phyloP scores from a whole-genome alignment of 2,888 invertebrate genomes.

The Mythimna lalbum region DNA sequence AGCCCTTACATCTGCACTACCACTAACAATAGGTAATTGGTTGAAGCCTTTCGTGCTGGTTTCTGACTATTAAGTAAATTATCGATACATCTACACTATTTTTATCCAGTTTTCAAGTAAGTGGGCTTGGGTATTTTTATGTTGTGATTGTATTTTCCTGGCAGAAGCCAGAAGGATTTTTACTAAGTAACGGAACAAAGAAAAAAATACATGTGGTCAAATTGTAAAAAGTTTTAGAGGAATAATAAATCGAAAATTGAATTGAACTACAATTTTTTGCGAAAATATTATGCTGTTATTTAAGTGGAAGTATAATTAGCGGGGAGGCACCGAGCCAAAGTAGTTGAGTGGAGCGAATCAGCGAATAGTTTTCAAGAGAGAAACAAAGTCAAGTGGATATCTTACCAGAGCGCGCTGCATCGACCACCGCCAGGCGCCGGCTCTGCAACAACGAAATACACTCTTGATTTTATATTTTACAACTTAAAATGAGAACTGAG shows the following conservation, averaged over 20 bases:
- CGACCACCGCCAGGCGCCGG: conserved; percentile 65
- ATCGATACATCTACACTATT: conserved; percentile 63
- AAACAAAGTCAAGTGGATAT: conserved; percentile 72
- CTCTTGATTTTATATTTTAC: conserved; percentile 55
- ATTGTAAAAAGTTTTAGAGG: background rate
- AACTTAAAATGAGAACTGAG: conserved; percentile 1
- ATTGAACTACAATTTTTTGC: conserved; percentile 39
- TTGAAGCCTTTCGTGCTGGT: conserved; percentile 62
- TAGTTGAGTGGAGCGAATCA: conserved; percentile 66
- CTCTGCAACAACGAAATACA: conserved; percentile 72
- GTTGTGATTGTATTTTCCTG: background rate
- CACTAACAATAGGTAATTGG: conserved; percentile 78
- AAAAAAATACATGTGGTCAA: background rate
- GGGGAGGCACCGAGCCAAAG: conserved; percentile 75
- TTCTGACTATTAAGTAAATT: conserved; percentile 69
- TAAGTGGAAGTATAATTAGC: conserved; percentile 72
- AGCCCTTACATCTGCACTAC: conserved; percentile 73
- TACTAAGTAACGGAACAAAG: background rate
- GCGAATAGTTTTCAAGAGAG: conserved; percentile 67
- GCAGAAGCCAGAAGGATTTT: background rate
- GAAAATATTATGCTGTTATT: conserved; percentile 59
- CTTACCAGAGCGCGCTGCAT: conserved; percentile 73
- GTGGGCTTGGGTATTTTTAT: background rate
- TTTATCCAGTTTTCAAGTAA: conserved; percentile 19
- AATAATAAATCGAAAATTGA: conserved; percentile 3